Base-by-base conservation (phyloP, 1,140 invertebrate species). In the Oryctes rhinoceros region DNA sequence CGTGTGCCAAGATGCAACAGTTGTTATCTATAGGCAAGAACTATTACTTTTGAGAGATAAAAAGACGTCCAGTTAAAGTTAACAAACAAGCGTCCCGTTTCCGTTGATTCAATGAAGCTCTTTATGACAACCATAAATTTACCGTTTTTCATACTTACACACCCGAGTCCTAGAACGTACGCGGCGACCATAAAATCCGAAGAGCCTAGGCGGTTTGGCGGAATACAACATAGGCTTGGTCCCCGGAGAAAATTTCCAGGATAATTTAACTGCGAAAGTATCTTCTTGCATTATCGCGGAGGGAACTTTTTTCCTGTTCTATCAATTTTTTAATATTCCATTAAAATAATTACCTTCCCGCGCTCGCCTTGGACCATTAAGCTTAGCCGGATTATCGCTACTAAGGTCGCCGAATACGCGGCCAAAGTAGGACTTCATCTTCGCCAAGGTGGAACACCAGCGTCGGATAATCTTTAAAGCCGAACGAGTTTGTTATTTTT, bases 271-370 rank as follows among this genome's bases (percentile, higher is more conserved):
- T 44, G 39, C 7, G 15, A 18, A 59, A 59, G 18, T 18, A 15
- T n/a, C 49, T 15, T 53, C 49, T 53, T 13, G 4, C 13, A 18
- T 59, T 59, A 59, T 18, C 53, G 5, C 53, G n/a, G 18, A 11
- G 15, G 15, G 18, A 59, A 59, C 53, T 59, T 59, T 59, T 59
- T 59, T 18, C 53, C 53, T 2, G 53, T 3, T 59, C 18, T 59
- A 59, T 59, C 53, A 59, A 59, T 59, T 59, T 59, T 59, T 59
- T 59, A 59, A 59, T 59, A 59, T 59, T 59, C 53, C 53, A 59
- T 59, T 59, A 59, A 18, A 59, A 59, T 59, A 59, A 59, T 59
- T 59, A 59, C 53, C n/a, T 59, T 15, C 13, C 18, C n/a, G 53
- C 18, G 18, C 15, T 59, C 53, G 53, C 53, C 53, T 59, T 6